These are phyloP conservation scores for Gouania willdenowi DNA, from an alignment of 2,797 vertebrate species.

Conservation along the genomic window DNA sequence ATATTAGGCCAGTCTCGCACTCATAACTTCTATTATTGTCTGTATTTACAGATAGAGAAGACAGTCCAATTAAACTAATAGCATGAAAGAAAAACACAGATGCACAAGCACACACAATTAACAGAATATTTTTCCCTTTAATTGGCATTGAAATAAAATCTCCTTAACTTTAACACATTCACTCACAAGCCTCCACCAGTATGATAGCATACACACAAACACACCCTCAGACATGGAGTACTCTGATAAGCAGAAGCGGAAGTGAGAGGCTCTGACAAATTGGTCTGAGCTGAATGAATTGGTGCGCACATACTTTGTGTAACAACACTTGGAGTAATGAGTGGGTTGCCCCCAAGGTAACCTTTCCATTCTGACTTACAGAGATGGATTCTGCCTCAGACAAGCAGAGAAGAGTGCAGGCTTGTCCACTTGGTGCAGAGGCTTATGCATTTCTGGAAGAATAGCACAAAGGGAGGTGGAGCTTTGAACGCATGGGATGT, in stretches of 20 bases:
- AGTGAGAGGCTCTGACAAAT: constrained; percentile 55
- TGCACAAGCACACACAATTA: neutral
- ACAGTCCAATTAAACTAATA: constrained; percentile 18
- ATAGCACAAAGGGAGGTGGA: neutral
- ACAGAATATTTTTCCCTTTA: neutral
- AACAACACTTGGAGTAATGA: constrained; percentile 75
- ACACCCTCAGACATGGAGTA: constrained; percentile 43
- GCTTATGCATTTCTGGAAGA: constrained; percentile 1
- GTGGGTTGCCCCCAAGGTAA: constrained; percentile 65
- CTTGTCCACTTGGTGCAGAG: constrained; percentile 4
- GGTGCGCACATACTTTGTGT: constrained; percentile 51
- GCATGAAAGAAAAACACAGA: constrained; percentile 31
- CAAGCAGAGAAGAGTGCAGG: neutral
- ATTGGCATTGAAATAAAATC: neutral
- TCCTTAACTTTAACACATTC: neutral
- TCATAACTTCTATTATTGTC: too few species aligned
- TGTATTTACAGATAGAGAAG: too few species aligned
- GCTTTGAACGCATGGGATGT: constrained; percentile 10
- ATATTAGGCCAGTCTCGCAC: constrained; percentile 37
- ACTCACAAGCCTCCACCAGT: neutral
- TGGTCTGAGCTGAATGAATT: constrained; percentile 49
- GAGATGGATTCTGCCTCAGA: constrained; percentile 50
- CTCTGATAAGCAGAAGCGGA: constrained; percentile 46
- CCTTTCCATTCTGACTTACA: constrained; percentile 50
- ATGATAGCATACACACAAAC: constrained; percentile 4